Percentiles rank a stretch among this genome's conserved stretches.
phyloP scores from a whole-genome alignment of 2,888 invertebrate species.

The Sympetrum striolatum region DNA sequence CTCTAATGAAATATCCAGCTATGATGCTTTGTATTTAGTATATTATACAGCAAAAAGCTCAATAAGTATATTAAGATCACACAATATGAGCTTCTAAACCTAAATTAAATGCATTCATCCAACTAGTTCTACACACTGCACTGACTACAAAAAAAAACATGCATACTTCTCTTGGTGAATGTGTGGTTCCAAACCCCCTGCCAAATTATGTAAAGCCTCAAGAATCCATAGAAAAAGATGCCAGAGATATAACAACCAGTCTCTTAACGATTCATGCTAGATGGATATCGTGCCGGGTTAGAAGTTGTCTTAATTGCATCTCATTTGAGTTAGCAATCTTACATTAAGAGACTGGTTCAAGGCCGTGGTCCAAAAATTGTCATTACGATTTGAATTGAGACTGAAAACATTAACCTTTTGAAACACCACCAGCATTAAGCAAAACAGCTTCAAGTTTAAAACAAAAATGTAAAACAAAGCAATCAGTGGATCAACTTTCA shows the following conservation, averaged over 20 bases:
- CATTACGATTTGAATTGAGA: neutral
- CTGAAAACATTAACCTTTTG: slow-evolving; percentile 3
- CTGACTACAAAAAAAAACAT: slow-evolving; percentile 20
- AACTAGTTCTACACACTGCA: slow-evolving; percentile 22
- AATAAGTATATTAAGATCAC: slow-evolving; percentile 23
- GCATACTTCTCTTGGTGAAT: slow-evolving; percentile 34
- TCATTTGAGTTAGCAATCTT: slow-evolving; percentile 16
- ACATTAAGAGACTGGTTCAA: slow-evolving; percentile 24
- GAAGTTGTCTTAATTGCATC: neutral
- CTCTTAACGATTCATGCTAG: slow-evolving; percentile 26
- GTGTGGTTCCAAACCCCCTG: slow-evolving; percentile 27
- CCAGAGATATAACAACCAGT: slow-evolving; percentile 23
- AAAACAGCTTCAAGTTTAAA: slow-evolving; percentile 35
- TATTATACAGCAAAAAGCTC: neutral
- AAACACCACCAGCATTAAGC: slow-evolving; percentile 30
- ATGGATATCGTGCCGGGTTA: neutral
- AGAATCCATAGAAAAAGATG: neutral
- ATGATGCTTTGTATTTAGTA: neutral
- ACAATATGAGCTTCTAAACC: slow-evolving; percentile 5
- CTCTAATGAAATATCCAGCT: neutral
- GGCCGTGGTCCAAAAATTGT: neutral
- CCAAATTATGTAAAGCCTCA: neutral
- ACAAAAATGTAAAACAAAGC: slow-evolving; percentile 33
- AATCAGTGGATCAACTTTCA: slow-evolving; percentile 39
- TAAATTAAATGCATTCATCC: slow-evolving; percentile 37